phyloP scores from a whole-genome alignment of 2,113 vertebrate genomes.

The Etia nguti region DNA sequence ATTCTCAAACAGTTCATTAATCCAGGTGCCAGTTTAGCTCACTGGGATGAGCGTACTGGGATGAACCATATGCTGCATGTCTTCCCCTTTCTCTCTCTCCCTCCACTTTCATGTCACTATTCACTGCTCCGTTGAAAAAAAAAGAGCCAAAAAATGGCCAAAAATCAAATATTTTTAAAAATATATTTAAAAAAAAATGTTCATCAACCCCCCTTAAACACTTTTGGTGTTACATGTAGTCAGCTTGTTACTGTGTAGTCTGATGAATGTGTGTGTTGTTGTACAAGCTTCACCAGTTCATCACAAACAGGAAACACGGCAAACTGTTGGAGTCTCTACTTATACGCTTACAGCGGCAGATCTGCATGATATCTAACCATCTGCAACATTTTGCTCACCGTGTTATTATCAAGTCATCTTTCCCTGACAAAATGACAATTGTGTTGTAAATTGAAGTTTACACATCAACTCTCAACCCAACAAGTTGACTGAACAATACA shows the following conservation, averaged over 20 bases:
- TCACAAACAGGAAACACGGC: not conserved
- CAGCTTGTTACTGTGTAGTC: not conserved
- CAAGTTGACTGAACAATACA: not conserved
- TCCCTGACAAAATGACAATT: not conserved
- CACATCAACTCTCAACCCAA: not conserved
- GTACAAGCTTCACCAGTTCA: not conserved
- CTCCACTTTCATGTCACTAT: not conserved
- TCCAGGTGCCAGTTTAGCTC: not conserved
- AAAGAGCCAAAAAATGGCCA: no score
- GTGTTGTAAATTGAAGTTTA: not conserved
- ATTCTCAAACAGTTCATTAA: not conserved
- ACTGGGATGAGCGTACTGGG: not conserved
- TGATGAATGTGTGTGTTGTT: not conserved
- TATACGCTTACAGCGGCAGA: not conserved
- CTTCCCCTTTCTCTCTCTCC: not conserved
- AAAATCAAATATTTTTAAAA: not conserved
- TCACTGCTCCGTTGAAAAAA: not conserved
- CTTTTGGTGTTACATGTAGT: not conserved
- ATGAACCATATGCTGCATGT: not conserved
- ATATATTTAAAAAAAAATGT: not conserved
- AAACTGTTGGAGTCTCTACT: not conserved
- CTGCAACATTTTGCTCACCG: not conserved
- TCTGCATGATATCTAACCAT: not conserved
- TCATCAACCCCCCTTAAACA: not conserved
- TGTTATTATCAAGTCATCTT: not conserved